Evolutionary conservation across 30 jellyfish, hydroid and myxozoan genomes (phyloP).

Genomic region (Morbakka virulenta): DNA sequence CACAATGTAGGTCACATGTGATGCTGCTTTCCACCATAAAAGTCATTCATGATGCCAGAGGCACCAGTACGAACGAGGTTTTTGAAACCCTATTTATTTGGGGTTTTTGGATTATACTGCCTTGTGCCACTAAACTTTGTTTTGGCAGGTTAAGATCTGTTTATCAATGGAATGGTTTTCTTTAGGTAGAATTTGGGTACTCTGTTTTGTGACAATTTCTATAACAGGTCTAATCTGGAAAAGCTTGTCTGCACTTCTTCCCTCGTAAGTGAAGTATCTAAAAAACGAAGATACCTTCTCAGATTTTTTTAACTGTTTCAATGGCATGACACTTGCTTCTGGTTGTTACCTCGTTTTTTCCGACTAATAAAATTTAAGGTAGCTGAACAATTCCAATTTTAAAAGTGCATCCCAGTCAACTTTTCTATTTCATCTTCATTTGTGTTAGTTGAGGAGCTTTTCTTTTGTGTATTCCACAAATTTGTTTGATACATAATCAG

Average conservation of each 20-base stretch:
- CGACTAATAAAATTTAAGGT: slow-evolving; percentile 59
- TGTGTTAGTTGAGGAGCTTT: slow-evolving; percentile 17
- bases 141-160: slow-evolving; percentile 50
- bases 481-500: slow-evolving; percentile 35
- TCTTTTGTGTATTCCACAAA: slow-evolving; percentile 33
- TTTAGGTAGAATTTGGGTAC: slow-evolving; percentile 52
- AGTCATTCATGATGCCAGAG: slow-evolving; percentile 46
- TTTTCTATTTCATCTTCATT: no score
- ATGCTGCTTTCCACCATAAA: slow-evolving; percentile 67
- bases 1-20: slow-evolving; percentile 60
- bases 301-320: slow-evolving; percentile 26
- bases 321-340: slow-evolving; percentile 61
- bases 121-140: slow-evolving; percentile 49
- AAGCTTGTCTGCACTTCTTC: slow-evolving; percentile 20
- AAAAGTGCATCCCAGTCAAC: slow-evolving; percentile 61
- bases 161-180: slow-evolving; percentile 49
- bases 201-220: slow-evolving; percentile 20
- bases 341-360: slow-evolving; percentile 32
- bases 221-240: slow-evolving; percentile 54
- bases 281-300: slow-evolving; percentile 28
- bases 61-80: slow-evolving; percentile 68
- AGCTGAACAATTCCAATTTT: slow-evolving; percentile 61
- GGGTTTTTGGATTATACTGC: slow-evolving; percentile 57
- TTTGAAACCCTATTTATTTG: slow-evolving; percentile 66
- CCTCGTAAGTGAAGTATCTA: slow-evolving; percentile 16